These are phyloP conservation scores for Artemia sinica DNA, from an alignment of 2,888 invertebrate species.

Conservation along the genomic window DNA sequence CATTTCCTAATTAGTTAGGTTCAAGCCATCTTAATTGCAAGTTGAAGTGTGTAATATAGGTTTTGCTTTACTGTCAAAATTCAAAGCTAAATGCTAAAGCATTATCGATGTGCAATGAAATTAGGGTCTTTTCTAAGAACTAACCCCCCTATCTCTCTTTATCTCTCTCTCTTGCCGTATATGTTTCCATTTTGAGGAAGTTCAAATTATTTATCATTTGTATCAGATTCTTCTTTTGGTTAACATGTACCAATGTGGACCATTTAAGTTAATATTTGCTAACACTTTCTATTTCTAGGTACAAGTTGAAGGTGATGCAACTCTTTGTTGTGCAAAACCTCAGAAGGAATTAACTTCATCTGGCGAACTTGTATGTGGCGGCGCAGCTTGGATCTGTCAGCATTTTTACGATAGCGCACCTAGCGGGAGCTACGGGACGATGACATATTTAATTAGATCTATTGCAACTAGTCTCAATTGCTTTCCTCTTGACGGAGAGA, in stretches of 20 bases:
- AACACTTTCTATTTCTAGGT: constrained; percentile 39
- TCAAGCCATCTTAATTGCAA: too few relatives aligned
- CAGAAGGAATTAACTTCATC: constrained; percentile 38
- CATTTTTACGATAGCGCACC: constrained; percentile 97
- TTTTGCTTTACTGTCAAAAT: too few relatives aligned
- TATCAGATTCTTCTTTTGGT: not conserved
- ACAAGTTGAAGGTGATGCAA: constrained; percentile 73
- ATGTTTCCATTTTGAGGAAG: too few relatives aligned
- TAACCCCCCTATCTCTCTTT: too few relatives aligned
- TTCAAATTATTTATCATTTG: too few relatives aligned
- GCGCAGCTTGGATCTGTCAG: constrained; percentile 86
- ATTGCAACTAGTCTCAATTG: constrained; percentile 51
- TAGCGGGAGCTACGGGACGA: constrained; percentile 89
- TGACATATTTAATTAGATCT: constrained; percentile 83
- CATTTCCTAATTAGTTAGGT: too few relatives aligned
- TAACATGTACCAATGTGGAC: not conserved
- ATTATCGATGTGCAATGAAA: too few relatives aligned
- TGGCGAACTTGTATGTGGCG: constrained; percentile 45
- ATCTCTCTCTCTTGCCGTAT: too few relatives aligned
- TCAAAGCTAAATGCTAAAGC: too few relatives aligned
- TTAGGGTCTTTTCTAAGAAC: too few relatives aligned
- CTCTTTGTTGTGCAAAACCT: constrained; percentile 73
- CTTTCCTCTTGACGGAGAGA: constrained; percentile 53
- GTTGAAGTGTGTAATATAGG: too few relatives aligned
- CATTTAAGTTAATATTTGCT: not conserved